These are phyloP conservation scores for Cantharis rustica DNA, from an alignment of 2,888 invertebrate genomes.

Conservation along the genomic window DNA sequence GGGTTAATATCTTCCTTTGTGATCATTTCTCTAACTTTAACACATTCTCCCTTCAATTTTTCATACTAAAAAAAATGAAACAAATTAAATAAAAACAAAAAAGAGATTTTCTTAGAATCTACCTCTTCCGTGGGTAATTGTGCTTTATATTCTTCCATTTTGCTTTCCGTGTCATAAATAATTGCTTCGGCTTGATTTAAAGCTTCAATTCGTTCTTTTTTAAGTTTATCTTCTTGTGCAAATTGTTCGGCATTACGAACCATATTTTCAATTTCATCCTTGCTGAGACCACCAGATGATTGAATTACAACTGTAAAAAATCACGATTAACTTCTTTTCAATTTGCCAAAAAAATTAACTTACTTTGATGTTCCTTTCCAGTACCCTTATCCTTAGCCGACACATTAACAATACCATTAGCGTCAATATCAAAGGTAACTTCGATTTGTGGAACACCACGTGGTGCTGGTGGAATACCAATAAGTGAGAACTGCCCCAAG, in stretches of 20 bases:
- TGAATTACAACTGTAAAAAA: conserved; percentile 90
- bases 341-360: conserved; percentile 48
- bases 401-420: conserved; percentile 99
- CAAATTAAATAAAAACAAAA: conserved; percentile 4
- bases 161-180: conserved; percentile 96
- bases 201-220: conserved; percentile 92
- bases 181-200: conserved; percentile 97
- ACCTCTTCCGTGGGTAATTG: conserved; percentile 97
- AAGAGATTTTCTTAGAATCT: conserved; percentile 9
- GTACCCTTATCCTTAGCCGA: conserved; percentile 98
- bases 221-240: conserved; percentile 88
- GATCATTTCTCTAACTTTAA: conserved; percentile 79
- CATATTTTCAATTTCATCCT: conserved; percentile 99
- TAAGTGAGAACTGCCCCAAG: conserved; percentile 89
- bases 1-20: conserved; percentile 91
- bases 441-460: conserved; percentile 96
- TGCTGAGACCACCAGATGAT: conserved; percentile 94
- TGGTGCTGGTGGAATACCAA: conserved; percentile 95
- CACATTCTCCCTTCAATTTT: conserved; percentile 84
- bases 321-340: neutral
- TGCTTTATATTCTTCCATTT: conserved; percentile 98
- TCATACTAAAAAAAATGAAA: conserved; percentile 73
- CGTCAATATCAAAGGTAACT: conserved; percentile 99
- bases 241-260: conserved; percentile 96
- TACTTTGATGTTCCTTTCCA: conserved; percentile 98